Conservation (phyloP, 2,113 vertebrate species). For the Anolis carolinensis region DNA sequence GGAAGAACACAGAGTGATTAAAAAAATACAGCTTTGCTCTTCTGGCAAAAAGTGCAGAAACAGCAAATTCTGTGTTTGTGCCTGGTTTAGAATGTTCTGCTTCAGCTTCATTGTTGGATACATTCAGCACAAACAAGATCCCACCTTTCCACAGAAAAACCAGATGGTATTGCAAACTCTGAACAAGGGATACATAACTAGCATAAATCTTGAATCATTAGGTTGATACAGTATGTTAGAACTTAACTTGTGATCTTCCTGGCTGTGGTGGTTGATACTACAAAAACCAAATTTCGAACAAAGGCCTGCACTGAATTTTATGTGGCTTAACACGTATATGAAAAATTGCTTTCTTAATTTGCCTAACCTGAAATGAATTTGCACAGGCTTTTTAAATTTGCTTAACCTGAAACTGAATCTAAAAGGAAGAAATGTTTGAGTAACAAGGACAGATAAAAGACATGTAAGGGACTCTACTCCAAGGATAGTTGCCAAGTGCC, state of each 20-base stretch:
- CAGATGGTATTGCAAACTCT: background rate
- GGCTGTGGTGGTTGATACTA: background rate
- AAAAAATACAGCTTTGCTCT: background rate
- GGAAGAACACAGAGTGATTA: background rate
- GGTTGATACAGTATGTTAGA: background rate
- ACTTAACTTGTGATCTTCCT: background rate
- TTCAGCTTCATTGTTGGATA: background rate
- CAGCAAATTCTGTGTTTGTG: background rate
- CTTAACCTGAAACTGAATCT: background rate
- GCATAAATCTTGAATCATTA: background rate
- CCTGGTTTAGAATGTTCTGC: background rate
- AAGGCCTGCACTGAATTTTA: background rate
- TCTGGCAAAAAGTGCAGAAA: constrained; percentile 2
- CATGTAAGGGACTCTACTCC: background rate
- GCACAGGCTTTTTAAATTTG: background rate
- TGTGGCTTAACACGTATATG: background rate
- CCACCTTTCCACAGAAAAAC: background rate
- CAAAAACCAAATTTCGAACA: background rate
- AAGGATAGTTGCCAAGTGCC: too few species aligned
- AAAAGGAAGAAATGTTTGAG: background rate
- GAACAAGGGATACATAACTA: background rate
- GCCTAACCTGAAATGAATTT: background rate
- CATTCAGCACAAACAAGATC: background rate
- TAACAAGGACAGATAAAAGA: background rate
- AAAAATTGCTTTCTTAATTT: background rate